Base-by-base conservation (phyloP, 2,797 vertebrate genomes). In the Gobionotothen gibberifrons region DNA sequence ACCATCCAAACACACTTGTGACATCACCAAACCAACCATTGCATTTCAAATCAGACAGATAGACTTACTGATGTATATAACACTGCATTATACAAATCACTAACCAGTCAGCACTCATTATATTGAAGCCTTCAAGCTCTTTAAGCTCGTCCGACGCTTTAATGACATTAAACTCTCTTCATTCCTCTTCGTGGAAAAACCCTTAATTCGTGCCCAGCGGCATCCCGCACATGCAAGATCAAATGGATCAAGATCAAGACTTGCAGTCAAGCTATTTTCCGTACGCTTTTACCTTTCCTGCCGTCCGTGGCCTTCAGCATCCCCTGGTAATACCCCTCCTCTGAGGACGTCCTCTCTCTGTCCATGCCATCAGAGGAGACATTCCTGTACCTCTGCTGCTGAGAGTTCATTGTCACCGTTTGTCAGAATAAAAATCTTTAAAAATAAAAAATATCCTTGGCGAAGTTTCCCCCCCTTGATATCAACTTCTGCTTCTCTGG, bases 281-380 rank as follows among this genome's bases (percentile, higher is more conserved):
- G 14, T 46, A 3, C 71, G 81, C 74, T 82, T 51, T 61, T 93
- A 96, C 95, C 95, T 95, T 95, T 96, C 73, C 95, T 94, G 72
- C 89, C 92, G 43, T 95, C 95, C 67, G 19, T 91, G 42, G 94
- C 85, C 88, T 94, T 95, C 63, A 96, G 93, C 94, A 93, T 94
- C 85, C 94, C 95, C 84, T 94, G 94, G 87, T 94, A 95, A 80
- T 89, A 92, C 43, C 75, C 83, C 0, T 96, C 95, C 1, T 96
- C 95, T 44, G 95, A 95, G 67, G 90, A 79, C 49, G 82, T 10
- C 76, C 94, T 91, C 12, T 94, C 90, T 77, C 92, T 93, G 76
- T 90, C 91, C 67, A 63, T 3, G 76, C 90, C 87, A 79, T 91
- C 93, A 56, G 81, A 68, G 56, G 95, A 95, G 62, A 85, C 77